A percentile compares a stretch with the other conserved stretches of the same genome.
Evolutionary conservation across 2,113 vertebrate species (phyloP).

Genomic region (Plotosus lineatus): DNA sequence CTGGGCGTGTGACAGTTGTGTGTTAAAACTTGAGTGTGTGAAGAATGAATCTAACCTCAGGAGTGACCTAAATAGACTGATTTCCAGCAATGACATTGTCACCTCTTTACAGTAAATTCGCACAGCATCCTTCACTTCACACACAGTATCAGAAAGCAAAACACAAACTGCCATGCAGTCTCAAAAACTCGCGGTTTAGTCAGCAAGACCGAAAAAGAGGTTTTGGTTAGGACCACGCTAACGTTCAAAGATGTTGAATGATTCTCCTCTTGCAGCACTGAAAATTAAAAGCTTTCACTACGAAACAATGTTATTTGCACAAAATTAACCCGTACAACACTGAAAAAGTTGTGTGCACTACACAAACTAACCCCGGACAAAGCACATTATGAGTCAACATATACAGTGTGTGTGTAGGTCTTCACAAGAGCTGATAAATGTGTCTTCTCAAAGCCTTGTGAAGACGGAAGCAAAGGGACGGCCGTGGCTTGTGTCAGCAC

Average conservation of each 20-base stretch:
- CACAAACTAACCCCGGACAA: too few relatives aligned
- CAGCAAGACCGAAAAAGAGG: constrained; percentile 26
- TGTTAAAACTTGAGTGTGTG: background rate
- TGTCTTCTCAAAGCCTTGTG: background rate
- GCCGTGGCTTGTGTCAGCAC: background rate
- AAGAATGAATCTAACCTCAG: constrained; percentile 61
- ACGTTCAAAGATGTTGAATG: constrained; percentile 26
- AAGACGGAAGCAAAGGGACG: background rate
- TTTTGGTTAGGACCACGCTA: constrained; percentile 43
- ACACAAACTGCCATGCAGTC: constrained; percentile 17
- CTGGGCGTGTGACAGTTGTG: background rate
- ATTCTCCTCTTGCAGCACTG: background rate
- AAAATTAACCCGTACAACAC: background rate
- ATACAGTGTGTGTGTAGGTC: background rate
- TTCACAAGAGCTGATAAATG: background rate
- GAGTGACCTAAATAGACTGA: constrained; percentile 72
- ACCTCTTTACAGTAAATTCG: constrained; percentile 68
- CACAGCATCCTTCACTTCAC: constrained; percentile 55
- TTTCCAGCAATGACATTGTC: constrained; percentile 69
- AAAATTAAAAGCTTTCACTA: constrained; percentile 6
- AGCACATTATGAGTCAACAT: background rate
- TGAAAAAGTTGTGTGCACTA: background rate
- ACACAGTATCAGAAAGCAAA: constrained; percentile 19
- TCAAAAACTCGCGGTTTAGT: background rate
- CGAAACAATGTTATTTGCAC: background rate